Conservation (phyloP, 1,140 invertebrate genomes). For the Ganaspis sp. region DNA sequence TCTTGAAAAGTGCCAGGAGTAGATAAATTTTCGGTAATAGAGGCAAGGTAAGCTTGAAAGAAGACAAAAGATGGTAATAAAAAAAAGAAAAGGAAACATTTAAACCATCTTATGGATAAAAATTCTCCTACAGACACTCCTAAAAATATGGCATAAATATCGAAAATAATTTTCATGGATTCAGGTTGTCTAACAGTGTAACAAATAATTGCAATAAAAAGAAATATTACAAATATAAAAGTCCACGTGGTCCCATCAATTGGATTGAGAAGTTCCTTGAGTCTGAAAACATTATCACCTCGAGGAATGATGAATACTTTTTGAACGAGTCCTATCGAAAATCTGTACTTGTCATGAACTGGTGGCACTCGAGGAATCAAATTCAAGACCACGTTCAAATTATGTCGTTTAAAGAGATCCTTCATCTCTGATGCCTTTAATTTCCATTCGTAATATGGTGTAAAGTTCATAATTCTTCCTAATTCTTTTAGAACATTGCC, state of each 20-base stretch:
- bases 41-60: constrained; percentile 51
- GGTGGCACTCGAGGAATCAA: constrained; percentile 41
- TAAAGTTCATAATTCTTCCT: constrained; percentile 51
- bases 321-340: constrained; percentile 43
- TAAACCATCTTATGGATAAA: constrained; percentile 40
- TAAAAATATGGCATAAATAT: constrained; percentile 47
- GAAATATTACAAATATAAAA: constrained; percentile 33
- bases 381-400: constrained; percentile 52
- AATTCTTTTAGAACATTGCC: constrained; percentile 44
- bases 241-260: constrained; percentile 48
- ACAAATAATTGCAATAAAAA: constrained; percentile 34
- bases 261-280: constrained; percentile 42
- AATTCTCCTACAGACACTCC: constrained; percentile 47
- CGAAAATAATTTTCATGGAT: constrained; percentile 44
- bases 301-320: constrained; percentile 40
- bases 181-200: constrained; percentile 32
- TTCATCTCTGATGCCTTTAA: constrained; percentile 33
- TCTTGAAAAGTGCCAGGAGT: constrained; percentile 36
- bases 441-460: constrained; percentile 47
- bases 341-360: constrained; percentile 46
- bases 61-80: constrained; percentile 52
- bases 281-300: constrained; percentile 32
- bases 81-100: constrained; percentile 49
- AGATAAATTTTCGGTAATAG: constrained; percentile 47
- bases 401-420: constrained; percentile 46